Evolutionary conservation across 2,888 invertebrate genomes (phyloP), one percentile per base, ranked within the genome.

Genomic region (Parelbella ahira): DNA sequence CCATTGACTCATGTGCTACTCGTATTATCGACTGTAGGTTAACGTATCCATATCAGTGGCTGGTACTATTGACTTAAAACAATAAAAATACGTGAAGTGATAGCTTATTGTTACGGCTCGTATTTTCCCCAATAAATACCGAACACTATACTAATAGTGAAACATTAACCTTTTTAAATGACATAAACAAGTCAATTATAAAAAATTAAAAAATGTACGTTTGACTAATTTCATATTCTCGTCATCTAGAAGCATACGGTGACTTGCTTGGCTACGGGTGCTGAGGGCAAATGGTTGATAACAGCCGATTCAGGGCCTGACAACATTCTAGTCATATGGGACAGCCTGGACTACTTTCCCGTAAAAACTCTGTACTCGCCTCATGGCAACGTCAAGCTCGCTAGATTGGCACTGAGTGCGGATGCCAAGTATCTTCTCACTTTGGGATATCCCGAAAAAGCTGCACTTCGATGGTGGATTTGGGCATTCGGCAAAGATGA

Each of bases 391-490:
- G 53, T 64, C 3, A 68, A 67, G 33, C 50, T 88, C 2, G 60
- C 76, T 0, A 80, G 76, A 24, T 73, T 89, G 2, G 73, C 76
- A 0, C 54, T 92, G 4, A 92, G 91, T 47, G 73, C 72, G 0
- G 87, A 89, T 49, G 91, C 90, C 1, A 90, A 89, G 54, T 91
- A 89, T 52, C 62, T 92, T 24, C 64, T 91, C 1, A 89, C 90
- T 0, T 51, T 91, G 33, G 90, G 86, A 1, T 87, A 88, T 46
- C 78, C 76, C 28, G 70, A 75, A 0, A 32, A 33, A 36, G 84
- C 88, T 10, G 58, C 60, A 0, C 50, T 92, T 0, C 72, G 88
- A 48, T 88, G 91, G 69, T 92, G 92, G 91, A 70, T 90, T 27
- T 92, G 92, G 92, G 88, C 90, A 18, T 75, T 63, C 12, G 90